phyloP scores from a whole-genome alignment of 1,140 invertebrate genomes.

The Neodiprion pinetum region DNA sequence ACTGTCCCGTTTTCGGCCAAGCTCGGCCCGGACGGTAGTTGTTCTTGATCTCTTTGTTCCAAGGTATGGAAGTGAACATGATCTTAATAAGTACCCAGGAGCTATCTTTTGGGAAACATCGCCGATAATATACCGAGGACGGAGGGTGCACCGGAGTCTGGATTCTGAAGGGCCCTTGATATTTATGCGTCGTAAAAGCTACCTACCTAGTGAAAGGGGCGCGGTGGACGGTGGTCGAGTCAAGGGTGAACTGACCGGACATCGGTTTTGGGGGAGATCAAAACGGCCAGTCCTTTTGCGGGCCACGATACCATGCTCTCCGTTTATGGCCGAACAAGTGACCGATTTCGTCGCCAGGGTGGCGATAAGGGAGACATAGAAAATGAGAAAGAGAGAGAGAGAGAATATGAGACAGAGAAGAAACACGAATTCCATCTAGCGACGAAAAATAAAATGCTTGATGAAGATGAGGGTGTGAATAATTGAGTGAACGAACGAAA shows the following conservation, averaged over 20 bases:
- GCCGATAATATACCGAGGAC: conserved; percentile 58
- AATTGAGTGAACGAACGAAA: too few species aligned
- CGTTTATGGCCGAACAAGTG: conserved; percentile 51
- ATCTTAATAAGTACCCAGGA: background rate
- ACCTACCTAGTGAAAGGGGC: conserved; percentile 40
- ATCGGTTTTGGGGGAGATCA: conserved; percentile 48
- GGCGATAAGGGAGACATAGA: conserved; percentile 9
- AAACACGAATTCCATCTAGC: too few species aligned
- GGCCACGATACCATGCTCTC: conserved; percentile 19
- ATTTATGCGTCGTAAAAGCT: conserved; percentile 62
- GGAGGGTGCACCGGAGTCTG: background rate
- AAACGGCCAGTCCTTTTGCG: conserved; percentile 38
- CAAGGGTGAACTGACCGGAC: conserved; percentile 55
- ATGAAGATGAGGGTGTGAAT: too few species aligned
- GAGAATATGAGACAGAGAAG: background rate
- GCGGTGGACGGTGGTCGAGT: conserved; percentile 42
- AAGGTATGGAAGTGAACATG: background rate
- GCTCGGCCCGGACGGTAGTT: too few species aligned
- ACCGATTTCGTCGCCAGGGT: conserved; percentile 53
- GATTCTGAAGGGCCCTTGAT: conserved; percentile 58
- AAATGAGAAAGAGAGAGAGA: conserved; percentile 13
- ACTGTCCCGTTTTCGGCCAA: background rate
- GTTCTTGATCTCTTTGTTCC: background rate
- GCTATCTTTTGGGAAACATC: conserved; percentile 40
- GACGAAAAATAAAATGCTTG: too few species aligned